Percentiles rank a stretch among this genome's conserved stretches.
phyloP scores from a whole-genome alignment of 2,797 vertebrate species.

The Chromis chromis region DNA sequence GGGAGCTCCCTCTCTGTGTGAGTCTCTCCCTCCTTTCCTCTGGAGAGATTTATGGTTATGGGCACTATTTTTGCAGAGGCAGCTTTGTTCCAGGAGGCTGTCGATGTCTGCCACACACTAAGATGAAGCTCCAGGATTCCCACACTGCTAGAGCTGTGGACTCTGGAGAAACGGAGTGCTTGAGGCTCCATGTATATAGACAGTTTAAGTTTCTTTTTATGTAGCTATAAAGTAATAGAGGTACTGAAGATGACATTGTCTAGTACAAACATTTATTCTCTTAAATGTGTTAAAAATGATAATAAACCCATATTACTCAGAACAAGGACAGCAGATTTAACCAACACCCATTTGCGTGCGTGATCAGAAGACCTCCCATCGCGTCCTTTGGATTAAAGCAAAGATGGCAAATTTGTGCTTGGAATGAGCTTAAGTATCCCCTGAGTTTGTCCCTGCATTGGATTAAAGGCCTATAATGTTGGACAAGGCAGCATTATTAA shows the following conservation, averaged over 20 bases:
- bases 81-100: constrained; percentile 70
- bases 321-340: not conserved
- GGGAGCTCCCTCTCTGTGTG: constrained; percentile 41
- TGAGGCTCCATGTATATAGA: not conserved
- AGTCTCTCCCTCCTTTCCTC: constrained; percentile 45
- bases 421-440: not conserved
- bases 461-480: not conserved
- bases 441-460: not conserved
- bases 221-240: not conserved
- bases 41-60: constrained; percentile 74
- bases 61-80: constrained; percentile 42
- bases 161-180: not conserved
- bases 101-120: constrained; percentile 59
- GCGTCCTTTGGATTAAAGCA: not conserved
- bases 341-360: not conserved
- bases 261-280: not conserved
- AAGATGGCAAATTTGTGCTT: not conserved
- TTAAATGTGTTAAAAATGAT: not conserved
- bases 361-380: not conserved
- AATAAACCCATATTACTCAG: not conserved
- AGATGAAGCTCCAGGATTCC: constrained; percentile 64
- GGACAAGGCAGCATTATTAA: no score
- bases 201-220: not conserved
- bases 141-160: constrained; percentile 52
- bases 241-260: not conserved